Base-by-base conservation (phyloP, 2,888 invertebrate genomes). In the Eupithecia inturbata region DNA sequence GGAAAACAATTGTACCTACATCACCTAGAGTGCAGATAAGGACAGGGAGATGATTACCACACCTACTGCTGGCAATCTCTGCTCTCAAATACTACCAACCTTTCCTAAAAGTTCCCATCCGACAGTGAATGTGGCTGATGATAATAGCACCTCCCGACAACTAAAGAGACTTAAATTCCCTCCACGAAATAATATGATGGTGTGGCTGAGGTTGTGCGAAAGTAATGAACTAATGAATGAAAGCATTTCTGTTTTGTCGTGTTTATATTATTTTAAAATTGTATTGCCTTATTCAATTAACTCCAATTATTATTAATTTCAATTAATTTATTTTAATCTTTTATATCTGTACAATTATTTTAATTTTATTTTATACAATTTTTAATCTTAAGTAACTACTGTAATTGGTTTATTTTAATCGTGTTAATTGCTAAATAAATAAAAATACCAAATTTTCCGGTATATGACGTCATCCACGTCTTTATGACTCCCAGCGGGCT, bases 401-500 rank as follows among this genome's bases (percentile, higher is more conserved):
- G n/a, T n/a, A n/a, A n/a, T n/a, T n/a, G n/a, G n/a, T n/a, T n/a
- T n/a, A n/a, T n/a, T n/a, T n/a, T n/a, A n/a, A n/a, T n/a, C n/a
- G n/a, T n/a, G n/a, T n/a, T n/a, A n/a, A n/a, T n/a, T n/a, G n/a
- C n/a, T n/a, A n/a, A n/a, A n/a, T n/a, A n/a, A n/a, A n/a, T n/a
- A n/a, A n/a, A n/a, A n/a, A n/a, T n/a, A n/a, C 33, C 33, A 14
- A 64, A 64, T 64, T 64, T 64, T 22, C 36, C n/a, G 66, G 36
- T 41, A 22, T 26, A 53, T 49, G 33, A 57, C 53, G 68, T 49
- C 31, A 36, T 68, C 33, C 36, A 2, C 67, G 62, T 28, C 7
- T 36, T 33, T 68, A 60, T 41, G 26, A 57, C n/a, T 67, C 67
- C 64, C 67, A 12, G 26, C 16, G 66, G 39, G 66, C 66, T 41